Base-by-base conservation (phyloP, 1,140 invertebrate genomes). In the Drosophila baimaii region DNA sequence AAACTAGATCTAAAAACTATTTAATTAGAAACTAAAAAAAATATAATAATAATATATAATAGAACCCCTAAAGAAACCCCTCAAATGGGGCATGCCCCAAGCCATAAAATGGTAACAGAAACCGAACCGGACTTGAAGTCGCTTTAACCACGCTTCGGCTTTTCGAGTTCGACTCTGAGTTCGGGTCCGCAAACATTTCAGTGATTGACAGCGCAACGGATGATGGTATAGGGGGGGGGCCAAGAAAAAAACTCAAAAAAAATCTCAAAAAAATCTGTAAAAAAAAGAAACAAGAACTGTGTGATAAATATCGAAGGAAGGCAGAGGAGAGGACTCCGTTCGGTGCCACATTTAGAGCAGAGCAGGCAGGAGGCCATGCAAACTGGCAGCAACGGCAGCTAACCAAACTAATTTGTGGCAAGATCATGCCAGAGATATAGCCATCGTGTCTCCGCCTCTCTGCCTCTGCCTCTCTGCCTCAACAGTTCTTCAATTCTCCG, bases 381-480 rank as follows among this genome's bases (percentile, higher is more conserved):
- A 35, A 19, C 31, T 23, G 61, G 61, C 78, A 9, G 49, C 49
- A 86, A 82, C 83, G 64, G 83, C 83, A 88, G 83, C 84, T 88
- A 88, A 86, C 83, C 83, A 89, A 88, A 88, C 83, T 88, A 89
- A 88, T 89, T 88, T 88, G 83, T 88, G 84, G 83, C 73, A 88
- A 89, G 83, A 88, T 88, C 83, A 88, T 88, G 84, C 84, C 84
- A 83, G 84, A 89, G 83, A 88, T 88, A 88, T 83, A 89, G 83
- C 76, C 83, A 88, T 83, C 29, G 39, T 35, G 39, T 37, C 31
- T 37, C 68, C 31, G 29, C 17, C 33, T 23, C 33, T 23, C 55
- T 17, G 62, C 47, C 47, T 27, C 27, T 27, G 27, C 27, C n/a
- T n/a, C n/a, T 31, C 61, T 13, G 19, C 27, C 15, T 12, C 37